Conservation (phyloP, 2,113 vertebrate species). For the Etia nguti region DNA sequence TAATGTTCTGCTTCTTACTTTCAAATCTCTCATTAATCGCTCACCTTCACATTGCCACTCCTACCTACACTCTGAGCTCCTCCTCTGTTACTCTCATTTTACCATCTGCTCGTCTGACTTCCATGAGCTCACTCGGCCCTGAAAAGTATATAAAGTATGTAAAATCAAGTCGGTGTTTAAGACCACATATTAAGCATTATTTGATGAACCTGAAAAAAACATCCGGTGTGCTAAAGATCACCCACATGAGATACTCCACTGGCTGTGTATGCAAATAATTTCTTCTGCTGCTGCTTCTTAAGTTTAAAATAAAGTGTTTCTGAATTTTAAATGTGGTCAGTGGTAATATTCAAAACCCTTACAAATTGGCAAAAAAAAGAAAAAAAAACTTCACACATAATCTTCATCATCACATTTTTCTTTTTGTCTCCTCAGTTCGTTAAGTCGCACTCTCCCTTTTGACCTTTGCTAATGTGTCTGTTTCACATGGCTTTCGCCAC, state of each 20-base stretch:
- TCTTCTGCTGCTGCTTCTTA: neutral
- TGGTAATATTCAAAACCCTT: neutral
- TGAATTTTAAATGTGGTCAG: neutral
- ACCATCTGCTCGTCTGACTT: neutral
- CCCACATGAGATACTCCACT: neutral
- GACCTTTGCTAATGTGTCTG: slow-evolving; percentile 24
- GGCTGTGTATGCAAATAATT: neutral
- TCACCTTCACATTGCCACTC: neutral
- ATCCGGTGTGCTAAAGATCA: neutral
- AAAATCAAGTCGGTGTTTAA: fast-evolving
- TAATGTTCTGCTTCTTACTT: neutral
- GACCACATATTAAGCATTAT: neutral
- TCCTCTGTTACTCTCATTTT: neutral
- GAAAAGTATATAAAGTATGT: neutral
- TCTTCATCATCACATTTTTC: neutral
- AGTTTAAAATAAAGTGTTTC: neutral
- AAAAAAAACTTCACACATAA: neutral
- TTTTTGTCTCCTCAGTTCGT: neutral
- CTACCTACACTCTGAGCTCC: neutral
- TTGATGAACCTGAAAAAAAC: fast-evolving
- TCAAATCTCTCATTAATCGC: neutral
- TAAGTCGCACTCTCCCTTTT: neutral
- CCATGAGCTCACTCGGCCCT: fast-evolving
- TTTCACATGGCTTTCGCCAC: neutral
- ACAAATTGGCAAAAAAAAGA: neutral